Base-by-base conservation (phyloP, 2,113 vertebrate genomes). In the Turdus rufiventris region DNA sequence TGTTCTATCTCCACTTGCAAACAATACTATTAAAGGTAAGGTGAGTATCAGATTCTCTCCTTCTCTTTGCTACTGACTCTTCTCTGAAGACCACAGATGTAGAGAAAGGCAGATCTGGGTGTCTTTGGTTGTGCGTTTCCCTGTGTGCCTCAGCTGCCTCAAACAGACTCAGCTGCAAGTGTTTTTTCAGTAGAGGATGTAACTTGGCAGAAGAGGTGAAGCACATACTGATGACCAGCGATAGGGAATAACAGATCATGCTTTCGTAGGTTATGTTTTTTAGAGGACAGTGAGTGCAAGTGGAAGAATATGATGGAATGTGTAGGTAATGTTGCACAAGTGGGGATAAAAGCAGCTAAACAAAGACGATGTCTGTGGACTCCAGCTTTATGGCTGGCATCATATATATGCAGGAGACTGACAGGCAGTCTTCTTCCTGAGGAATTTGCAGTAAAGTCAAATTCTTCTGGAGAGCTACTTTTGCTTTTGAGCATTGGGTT, bases 151-250 rank as follows among this genome's bases (percentile, higher is more conserved):
- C 71, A 42, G 34, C 79, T 72, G 88, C 57, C 56, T 47, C 51
- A 62, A 45, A 40, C 33, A 47, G 61, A 42, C 34, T 66, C 31
- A 11, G 38, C 24, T 67, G 31, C 18, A 8, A 21, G 18, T 79
- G 26, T 47, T 71, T 54, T 45, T 54, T 84, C 38, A 70, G 56
- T 14, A 47, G 29, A 75, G 58, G 58, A n/a, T 4, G 4, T 60
- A 31, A 76, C 29, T 82, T 76, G 65, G 47, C 34, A 78, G 50
- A 71, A 42, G 47, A 74, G 24, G 24, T 26, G 26, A 85, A n/a
- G 31, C 36, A 48, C 67, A 85, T 58, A 51, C 40, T 6, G 6
- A 12, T 42, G 26, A 48, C 29, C 40, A 61, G 5, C 0, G 0
- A 43, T 1, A 54, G 34, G 33, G 34, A 77, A 31, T 67, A 60